These are phyloP conservation scores for Notodromas monacha DNA, from an alignment of 2,888 invertebrate species.

Conservation along the genomic window DNA sequence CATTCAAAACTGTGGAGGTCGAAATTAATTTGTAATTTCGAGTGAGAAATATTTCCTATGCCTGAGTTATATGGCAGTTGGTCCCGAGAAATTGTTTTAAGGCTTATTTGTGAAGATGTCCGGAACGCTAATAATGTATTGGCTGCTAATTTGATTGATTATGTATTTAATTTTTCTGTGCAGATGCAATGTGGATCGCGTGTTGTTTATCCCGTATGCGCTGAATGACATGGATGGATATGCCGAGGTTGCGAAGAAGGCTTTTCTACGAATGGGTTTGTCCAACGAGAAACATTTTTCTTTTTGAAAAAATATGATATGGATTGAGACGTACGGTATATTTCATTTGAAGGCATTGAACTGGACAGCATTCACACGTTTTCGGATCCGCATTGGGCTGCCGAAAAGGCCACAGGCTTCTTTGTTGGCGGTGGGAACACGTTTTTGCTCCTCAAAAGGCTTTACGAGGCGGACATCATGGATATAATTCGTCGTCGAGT, in stretches of 20 bases:
- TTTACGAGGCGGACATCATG: constrained; percentile 32
- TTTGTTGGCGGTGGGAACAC: constrained; percentile 53
- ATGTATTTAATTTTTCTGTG: no score
- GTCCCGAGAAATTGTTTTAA: no score
- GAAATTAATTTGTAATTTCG: no score
- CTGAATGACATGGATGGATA: constrained; percentile 29
- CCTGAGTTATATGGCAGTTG: no score
- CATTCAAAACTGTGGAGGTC: no score
- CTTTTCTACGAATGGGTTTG: no score
- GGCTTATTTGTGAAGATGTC: no score
- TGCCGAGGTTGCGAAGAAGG: no score
- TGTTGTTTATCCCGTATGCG: constrained; percentile 43
- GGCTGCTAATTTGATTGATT: no score
- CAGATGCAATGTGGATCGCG: constrained; percentile 27
- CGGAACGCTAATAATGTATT: no score
- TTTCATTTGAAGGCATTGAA: not conserved
- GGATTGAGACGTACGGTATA: not conserved
- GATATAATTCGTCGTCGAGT: constrained; percentile 27
- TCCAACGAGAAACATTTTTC: not conserved
- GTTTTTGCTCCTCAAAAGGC: constrained; percentile 30
- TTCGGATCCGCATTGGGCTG: constrained; percentile 16
- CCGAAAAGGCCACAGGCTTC: constrained; percentile 29
- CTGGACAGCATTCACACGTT: not conserved
- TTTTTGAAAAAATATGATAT: not conserved
- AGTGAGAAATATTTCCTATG: no score